phyloP scores from a whole-genome alignment of 2,888 invertebrate genomes.

The Conistra vaccinii region DNA sequence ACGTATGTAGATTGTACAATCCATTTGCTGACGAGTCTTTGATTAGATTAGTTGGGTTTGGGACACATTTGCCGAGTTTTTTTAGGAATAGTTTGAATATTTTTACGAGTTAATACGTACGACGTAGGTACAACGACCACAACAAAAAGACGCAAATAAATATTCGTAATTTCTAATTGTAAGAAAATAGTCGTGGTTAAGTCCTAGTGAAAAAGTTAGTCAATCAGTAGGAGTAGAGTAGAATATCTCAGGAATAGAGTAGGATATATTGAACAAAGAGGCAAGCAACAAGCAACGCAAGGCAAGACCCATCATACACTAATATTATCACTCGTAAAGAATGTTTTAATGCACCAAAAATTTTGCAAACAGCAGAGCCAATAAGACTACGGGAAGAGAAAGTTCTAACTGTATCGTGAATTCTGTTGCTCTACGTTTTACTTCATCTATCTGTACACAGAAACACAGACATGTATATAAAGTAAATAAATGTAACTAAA shows the following conservation, averaged over 20 bases:
- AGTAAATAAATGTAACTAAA: constrained; percentile 54
- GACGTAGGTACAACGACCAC: not conserved
- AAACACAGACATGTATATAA: constrained; percentile 20
- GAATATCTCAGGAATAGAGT: not conserved
- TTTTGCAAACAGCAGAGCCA: no score
- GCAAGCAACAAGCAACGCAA: not conserved
- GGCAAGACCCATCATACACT: no score
- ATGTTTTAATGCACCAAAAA: not conserved
- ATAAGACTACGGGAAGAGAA: not conserved
- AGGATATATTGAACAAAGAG: not conserved
- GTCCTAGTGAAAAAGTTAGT: not conserved
- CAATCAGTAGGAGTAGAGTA: not conserved
- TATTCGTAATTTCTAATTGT: not conserved
- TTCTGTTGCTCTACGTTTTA: not conserved
- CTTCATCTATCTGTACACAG: constrained; percentile 1
- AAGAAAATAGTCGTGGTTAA: no score
- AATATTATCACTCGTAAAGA: not conserved
- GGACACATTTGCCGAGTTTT: not conserved
- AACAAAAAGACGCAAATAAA: not conserved
- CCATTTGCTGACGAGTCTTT: not conserved
- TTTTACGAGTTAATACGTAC: not conserved
- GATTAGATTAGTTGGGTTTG: not conserved
- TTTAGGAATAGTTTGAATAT: not conserved
- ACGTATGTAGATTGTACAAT: not conserved
- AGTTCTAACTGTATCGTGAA: not conserved